These are phyloP conservation scores for Crotalus tigris DNA, from an alignment of 2,113 vertebrate species.

Conservation along the genomic window DNA sequence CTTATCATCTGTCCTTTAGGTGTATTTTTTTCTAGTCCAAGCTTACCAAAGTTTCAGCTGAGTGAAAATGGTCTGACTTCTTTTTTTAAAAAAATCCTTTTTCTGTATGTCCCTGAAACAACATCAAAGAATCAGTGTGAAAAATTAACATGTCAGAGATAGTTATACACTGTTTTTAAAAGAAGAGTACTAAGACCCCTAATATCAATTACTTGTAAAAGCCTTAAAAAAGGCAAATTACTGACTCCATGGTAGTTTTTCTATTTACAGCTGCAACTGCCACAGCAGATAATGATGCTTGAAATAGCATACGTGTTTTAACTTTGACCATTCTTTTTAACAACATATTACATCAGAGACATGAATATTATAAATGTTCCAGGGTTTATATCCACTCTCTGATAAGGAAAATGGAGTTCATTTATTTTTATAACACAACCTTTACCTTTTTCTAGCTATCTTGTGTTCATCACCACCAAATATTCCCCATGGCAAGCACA, in stretches of 20 bases:
- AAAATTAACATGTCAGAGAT: neutral
- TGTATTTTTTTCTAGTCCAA: neutral
- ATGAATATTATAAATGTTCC: neutral
- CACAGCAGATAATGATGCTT: neutral
- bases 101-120: neutral
- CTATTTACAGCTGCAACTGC: neutral
- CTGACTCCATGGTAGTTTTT: neutral
- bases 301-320: neutral
- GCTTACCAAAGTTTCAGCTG: neutral
- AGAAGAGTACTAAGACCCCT: neutral
- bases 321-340: neutral
- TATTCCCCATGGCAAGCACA: conserved; percentile 57
- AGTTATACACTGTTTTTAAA: neutral
- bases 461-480: conserved; percentile 51
- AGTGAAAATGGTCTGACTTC: neutral
- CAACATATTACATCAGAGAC: neutral
- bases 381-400: neutral
- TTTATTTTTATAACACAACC: neutral
- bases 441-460: conserved; percentile 56
- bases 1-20: neutral
- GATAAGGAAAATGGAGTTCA: neutral
- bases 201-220: neutral
- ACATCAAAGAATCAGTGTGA: neutral
- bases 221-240: neutral
- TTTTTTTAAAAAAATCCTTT: neutral